These are phyloP conservation scores for Callithrix jacchus DNA, from an alignment of 2,113 vertebrate genomes.

Conservation along the genomic window DNA sequence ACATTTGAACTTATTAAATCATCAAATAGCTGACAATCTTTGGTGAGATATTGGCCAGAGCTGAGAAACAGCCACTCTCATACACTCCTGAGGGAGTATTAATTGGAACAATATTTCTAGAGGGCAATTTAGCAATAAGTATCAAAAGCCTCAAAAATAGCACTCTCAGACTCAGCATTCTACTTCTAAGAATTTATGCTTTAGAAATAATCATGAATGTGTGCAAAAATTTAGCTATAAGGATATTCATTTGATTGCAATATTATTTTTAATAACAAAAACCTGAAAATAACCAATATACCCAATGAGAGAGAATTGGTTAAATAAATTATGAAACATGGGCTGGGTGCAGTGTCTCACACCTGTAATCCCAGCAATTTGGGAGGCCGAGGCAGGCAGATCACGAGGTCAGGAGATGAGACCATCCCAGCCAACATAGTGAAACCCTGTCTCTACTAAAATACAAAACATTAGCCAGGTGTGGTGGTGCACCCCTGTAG, in stretches of 20 bases:
- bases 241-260: neutral
- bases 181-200: neutral
- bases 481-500: too few relatives aligned
- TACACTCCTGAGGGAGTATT: conserved; percentile 31
- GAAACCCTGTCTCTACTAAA: too few relatives aligned
- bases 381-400: too few relatives aligned
- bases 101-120: conserved; percentile 43
- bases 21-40: conserved; percentile 52
- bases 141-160: conserved; percentile 43
- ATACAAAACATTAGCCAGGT: too few relatives aligned
- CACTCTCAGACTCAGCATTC: neutral
- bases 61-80: conserved; percentile 20
- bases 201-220: conserved; percentile 7
- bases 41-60: conserved; percentile 8
- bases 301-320: neutral
- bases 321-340: conserved; percentile 15
- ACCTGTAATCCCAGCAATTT: too few relatives aligned
- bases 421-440: too few relatives aligned
- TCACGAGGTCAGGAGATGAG: too few relatives aligned
- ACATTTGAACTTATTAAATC: conserved; percentile 42
- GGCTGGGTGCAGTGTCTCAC: too few relatives aligned
- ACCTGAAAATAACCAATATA: conserved; percentile 34
- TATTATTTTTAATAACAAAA: conserved; percentile 57
- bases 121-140: conserved; percentile 36
- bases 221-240: conserved; percentile 25